Base-by-base conservation (phyloP, 2,113 vertebrate genomes). In the Baryphthengus martii region DNA sequence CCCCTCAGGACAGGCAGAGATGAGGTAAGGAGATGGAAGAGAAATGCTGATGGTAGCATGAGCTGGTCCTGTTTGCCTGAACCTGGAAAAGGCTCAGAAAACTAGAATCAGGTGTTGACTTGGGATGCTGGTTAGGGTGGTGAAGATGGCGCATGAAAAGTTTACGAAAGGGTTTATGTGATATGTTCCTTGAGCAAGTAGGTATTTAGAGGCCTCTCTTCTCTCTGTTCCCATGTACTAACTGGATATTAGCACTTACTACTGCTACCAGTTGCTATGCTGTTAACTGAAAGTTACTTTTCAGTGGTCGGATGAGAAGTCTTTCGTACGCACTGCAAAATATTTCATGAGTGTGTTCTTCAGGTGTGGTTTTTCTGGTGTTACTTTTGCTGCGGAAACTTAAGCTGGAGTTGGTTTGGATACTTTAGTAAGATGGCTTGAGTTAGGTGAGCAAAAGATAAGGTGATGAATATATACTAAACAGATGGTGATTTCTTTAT, bases 1-100 rank as follows among this genome's bases (percentile, higher is more conserved):
- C 35, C 2, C 15, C 6, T 68, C 3, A 0, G 12, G n/a, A 14
- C 0, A 5, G 11, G 2, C 3, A 1, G 18, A 0, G 3, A 4
- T 5, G 14, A 44, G 63, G 37, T n/a, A 20, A 8, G 58, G 26
- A 73, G 16, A 0, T 11, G 45, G 31, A n/a, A 70, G 21, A 44
- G 52, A 45, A 61, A 25, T n/a, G 9, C 3, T 52, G 5, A 5
- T 50, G 21, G 12, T 4, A 19, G 29, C 2, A 1, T 39, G 59
- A 71, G 25, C 17, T 87, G 37, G 7, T 1, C 9, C 4, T 79
- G 17, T 39, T n/a, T 40, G 20, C 44, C 11, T 79, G 75, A 89
- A 17, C 7, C 2, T 44, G 11, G 55, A 29, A 59, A 40, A 67
- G 12, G 11, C 25, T 75, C 12, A 24, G 25, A 44, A 67, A 35